These are phyloP conservation scores for Ciona savignyi DNA, from an alignment of 23 tunicate species.

Conservation along the genomic window DNA sequence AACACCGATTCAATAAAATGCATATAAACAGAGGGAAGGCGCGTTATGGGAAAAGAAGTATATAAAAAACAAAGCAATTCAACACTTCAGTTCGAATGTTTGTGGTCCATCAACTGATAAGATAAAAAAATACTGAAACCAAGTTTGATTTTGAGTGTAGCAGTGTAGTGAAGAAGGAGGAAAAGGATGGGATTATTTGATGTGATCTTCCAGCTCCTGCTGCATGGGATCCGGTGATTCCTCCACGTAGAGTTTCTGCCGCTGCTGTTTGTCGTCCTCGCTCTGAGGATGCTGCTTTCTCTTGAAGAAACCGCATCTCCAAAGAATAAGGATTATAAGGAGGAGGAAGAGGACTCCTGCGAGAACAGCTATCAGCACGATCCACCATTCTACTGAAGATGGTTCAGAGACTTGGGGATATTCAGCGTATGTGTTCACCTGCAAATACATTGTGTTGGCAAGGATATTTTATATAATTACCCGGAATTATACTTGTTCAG, in stretches of 20 bases:
- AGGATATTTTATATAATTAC: too few species aligned
- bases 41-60: background rate
- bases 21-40: background rate
- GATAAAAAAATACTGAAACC: background rate
- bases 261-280: constrained; percentile 33
- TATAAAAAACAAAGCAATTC: background rate
- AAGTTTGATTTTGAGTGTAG: background rate
- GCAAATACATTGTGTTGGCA: constrained; percentile 1
- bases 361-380: constrained; percentile 56
- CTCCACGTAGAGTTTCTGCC: background rate
- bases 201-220: constrained; percentile 16
- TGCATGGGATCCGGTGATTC: constrained; percentile 17
- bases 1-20: background rate
- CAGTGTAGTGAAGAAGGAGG: background rate
- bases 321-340: constrained; percentile 49
- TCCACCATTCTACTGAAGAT: constrained; percentile 58
- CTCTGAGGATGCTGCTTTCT: constrained; percentile 27
- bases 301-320: constrained; percentile 92
- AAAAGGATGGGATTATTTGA: constrained; percentile 2
- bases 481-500: too few species aligned
- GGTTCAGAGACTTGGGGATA: constrained; percentile 16
- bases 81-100: background rate
- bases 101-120: background rate
- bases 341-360: constrained; percentile 71
- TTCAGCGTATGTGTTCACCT: constrained; percentile 52